Evolutionary conservation across 2,888 invertebrate genomes (phyloP), one percentile per base, ranked within the genome.

Genomic region (Melanostoma mellinum): DNA sequence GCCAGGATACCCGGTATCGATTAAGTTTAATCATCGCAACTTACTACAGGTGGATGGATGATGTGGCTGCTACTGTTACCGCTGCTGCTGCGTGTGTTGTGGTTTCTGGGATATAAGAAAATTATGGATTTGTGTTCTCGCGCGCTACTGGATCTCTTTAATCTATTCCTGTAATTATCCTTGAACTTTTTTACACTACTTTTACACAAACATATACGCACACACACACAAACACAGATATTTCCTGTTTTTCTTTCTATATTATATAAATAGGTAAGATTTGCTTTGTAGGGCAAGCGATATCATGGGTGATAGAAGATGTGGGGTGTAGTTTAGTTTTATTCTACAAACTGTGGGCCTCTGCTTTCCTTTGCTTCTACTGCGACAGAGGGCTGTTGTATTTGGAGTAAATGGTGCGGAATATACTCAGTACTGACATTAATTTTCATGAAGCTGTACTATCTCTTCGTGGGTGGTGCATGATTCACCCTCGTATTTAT

Each of bases 121-220:
- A 81, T 76, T 81, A 81, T 81, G 67, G 71, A 76, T 76, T 76
- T 48, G 67, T 67, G 46, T 67, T 65, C 33, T 58, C 44, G 50
- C 42, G 42, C 42, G 10, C 73, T 8, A 53, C 60, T 75, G 61
- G 30, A 67, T 76, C 71, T 61, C 60, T 48, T 74, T 60, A 61
- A 60, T 72, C 76, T 81, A 71, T 67, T 81, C 61, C 61, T 69
- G 81, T 67, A 76, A 81, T 81, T 81, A 81, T 81, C 81, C 81
- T 81, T 76, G 81, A 81, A 81, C 81, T 80, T 71, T 76, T 76
- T 76, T 60, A 20, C 3, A 38, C 30, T n/a, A 4, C 4, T 38
- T 32, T 38, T 8, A 5, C 20, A 50, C 60, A 40, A 20, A 20
- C 20, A 20, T 20, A 20, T 20, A 20, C 20, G 20, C 20, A 20